Evolutionary conservation across 1,140 invertebrate species (phyloP).

Genomic region (Drosophila auraria): DNA sequence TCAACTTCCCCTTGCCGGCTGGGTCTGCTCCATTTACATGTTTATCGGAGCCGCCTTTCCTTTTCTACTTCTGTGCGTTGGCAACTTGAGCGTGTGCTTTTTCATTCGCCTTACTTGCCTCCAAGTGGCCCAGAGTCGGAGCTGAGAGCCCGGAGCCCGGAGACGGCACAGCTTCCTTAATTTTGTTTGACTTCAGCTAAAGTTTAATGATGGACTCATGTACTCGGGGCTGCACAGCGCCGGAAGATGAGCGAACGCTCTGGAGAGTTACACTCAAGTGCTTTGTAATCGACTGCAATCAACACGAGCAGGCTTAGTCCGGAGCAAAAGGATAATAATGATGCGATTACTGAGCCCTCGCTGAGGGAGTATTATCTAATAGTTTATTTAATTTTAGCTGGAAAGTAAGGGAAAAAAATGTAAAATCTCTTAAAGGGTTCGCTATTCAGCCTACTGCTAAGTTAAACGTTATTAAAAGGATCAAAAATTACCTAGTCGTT

Average conservation of each 20-base stretch:
- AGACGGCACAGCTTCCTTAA: constrained; percentile 60
- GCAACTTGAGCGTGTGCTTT: constrained; percentile 63
- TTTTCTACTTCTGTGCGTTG: constrained; percentile 30
- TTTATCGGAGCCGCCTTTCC: constrained; percentile 19
- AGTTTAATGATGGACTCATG: constrained; percentile 75
- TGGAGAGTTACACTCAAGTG: constrained; percentile 52
- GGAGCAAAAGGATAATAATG: constrained; percentile 23
- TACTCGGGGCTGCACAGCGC: constrained; percentile 11
- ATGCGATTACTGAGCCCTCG: constrained; percentile 4
- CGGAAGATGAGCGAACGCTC: constrained; percentile 29
- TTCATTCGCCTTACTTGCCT: constrained; percentile 74
- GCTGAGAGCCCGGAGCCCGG: neutral
- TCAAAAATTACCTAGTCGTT: too few relatives aligned
- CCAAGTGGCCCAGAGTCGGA: constrained; percentile 50
- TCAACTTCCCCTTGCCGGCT: neutral
- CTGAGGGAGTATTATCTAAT: constrained; percentile 31
- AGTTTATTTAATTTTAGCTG: neutral
- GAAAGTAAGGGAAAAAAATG: neutral
- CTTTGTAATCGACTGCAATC: constrained; percentile 76
- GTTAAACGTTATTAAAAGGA: too few relatives aligned
- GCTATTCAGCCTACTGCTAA: too few relatives aligned
- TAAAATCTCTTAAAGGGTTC: too few relatives aligned
- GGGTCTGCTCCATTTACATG: constrained; percentile 46
- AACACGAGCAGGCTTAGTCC: constrained; percentile 56
- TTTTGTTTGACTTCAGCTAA: constrained; percentile 79